phyloP scores from a whole-genome alignment of 2,797 vertebrate species.

The Meda fulgida region DNA sequence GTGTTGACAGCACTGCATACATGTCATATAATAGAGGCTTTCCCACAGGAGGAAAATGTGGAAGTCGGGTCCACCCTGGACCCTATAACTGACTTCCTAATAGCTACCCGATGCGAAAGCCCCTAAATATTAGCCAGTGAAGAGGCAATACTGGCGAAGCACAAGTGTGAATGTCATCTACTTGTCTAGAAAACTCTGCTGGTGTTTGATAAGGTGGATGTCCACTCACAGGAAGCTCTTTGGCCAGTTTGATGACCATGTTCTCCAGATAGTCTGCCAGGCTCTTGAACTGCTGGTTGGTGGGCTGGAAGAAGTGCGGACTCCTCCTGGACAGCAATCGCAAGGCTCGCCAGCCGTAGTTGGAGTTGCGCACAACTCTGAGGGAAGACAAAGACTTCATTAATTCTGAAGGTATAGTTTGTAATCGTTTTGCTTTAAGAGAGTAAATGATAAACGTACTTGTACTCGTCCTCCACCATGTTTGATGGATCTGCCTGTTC shows the following conservation, averaged over 20 bases:
- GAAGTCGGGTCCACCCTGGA: no score
- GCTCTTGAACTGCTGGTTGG: constrained; percentile 98
- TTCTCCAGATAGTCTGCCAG: constrained; percentile 97
- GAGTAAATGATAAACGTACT: constrained; percentile 76
- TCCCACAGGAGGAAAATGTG: no score
- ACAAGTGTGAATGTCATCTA: neutral
- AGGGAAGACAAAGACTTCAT: neutral
- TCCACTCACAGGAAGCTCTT: constrained; percentile 93
- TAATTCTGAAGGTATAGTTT: neutral
- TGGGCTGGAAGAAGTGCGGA: constrained; percentile 98
- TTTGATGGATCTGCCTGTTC: constrained; percentile 96
- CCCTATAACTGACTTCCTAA: neutral
- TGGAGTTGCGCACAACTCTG: constrained; percentile 95
- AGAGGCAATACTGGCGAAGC: neutral
- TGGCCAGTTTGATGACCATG: constrained; percentile 99
- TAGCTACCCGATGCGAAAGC: neutral
- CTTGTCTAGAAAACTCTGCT: neutral
- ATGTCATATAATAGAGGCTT: no score
- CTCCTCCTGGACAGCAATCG: constrained; percentile 93
- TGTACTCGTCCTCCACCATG: constrained; percentile 98
- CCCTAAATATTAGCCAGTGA: neutral
- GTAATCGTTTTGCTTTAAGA: neutral
- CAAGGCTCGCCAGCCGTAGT: constrained; percentile 97
- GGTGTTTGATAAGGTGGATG: neutral
- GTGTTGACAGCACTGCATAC: neutral